Evolutionary conservation across 2,888 invertebrate species (phyloP).

Genomic region (Diarsia rubi): DNA sequence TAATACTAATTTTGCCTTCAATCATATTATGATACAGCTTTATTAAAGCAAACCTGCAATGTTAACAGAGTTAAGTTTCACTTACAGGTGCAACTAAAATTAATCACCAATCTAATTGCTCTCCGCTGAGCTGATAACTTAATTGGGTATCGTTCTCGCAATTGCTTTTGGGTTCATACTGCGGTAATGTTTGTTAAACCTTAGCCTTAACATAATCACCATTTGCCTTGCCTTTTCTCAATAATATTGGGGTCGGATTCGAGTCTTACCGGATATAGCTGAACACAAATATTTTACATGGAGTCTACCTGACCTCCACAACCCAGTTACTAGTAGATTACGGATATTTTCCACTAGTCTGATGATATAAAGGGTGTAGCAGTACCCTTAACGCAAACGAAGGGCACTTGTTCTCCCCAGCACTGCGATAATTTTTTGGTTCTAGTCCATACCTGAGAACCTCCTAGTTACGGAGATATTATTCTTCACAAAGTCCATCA

Average conservation of each 20-base stretch:
- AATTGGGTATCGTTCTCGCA: constrained; percentile 11
- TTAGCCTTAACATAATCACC: not conserved
- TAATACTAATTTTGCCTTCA: not conserved
- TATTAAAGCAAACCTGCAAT: not conserved
- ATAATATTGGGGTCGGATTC: not conserved
- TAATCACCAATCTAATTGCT: constrained; percentile 24
- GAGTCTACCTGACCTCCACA: not conserved
- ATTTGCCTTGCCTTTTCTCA: not conserved
- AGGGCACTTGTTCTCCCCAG: too few relatives aligned
- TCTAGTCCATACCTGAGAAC: too few relatives aligned
- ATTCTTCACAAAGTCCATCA: too few relatives aligned
- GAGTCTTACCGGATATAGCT: not conserved
- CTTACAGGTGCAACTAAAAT: constrained; percentile 8
- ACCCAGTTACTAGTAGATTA: not conserved
- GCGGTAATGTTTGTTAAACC: not conserved
- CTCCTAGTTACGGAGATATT: too few relatives aligned
- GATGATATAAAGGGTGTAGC: too few relatives aligned
- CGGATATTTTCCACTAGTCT: not conserved
- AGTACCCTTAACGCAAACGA: too few relatives aligned
- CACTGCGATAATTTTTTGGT: too few relatives aligned
- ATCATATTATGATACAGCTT: not conserved
- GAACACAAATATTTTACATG: too few relatives aligned
- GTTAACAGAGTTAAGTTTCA: constrained; percentile 1
- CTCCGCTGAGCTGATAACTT: constrained; percentile 14
- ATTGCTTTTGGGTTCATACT: not conserved